phyloP scores from a whole-genome alignment of 1,140 invertebrate genomes.

The Apis cerana region DNA sequence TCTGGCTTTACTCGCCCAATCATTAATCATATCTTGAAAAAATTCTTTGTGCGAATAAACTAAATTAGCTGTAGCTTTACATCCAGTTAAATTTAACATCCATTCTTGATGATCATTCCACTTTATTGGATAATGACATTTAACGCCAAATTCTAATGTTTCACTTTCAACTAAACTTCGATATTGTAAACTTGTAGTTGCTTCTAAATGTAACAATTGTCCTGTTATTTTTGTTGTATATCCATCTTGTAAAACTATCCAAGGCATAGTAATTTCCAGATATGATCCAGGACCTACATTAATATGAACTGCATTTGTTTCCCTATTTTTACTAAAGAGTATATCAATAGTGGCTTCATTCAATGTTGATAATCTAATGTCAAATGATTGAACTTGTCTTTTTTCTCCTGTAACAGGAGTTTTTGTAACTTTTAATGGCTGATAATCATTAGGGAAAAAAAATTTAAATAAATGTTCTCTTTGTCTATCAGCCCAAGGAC shows the following conservation, averaged over 20 bases:
- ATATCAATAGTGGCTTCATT: slow-evolving; percentile 97
- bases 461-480: slow-evolving; percentile 97
- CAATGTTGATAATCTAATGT: slow-evolving; percentile 94
- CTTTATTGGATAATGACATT: slow-evolving; percentile 92
- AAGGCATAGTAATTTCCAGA: slow-evolving; percentile 97
- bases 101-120: slow-evolving; percentile 98
- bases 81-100: slow-evolving; percentile 94
- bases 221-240: slow-evolving; percentile 95
- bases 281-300: slow-evolving; percentile 96
- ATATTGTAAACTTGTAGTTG: slow-evolving; percentile 96
- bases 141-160: slow-evolving; percentile 95
- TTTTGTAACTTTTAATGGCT: slow-evolving; percentile 88
- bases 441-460: slow-evolving; percentile 96
- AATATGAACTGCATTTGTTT: slow-evolving; percentile 97
- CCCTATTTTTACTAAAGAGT: slow-evolving; percentile 97
- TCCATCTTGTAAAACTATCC: slow-evolving; percentile 92
- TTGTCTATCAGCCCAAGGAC: slow-evolving; percentile 98
- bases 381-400: slow-evolving; percentile 94
- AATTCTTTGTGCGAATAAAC: slow-evolving; percentile 98
- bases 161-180: slow-evolving; percentile 95
- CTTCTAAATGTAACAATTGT: slow-evolving; percentile 95
- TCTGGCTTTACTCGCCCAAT: slow-evolving; percentile 95
- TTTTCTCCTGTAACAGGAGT: slow-evolving; percentile 92
- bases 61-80: slow-evolving; percentile 95
- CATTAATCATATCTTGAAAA: slow-evolving; percentile 97